Evolutionary conservation across 1,140 invertebrate species (phyloP).

Genomic region (Megathymus violae): DNA sequence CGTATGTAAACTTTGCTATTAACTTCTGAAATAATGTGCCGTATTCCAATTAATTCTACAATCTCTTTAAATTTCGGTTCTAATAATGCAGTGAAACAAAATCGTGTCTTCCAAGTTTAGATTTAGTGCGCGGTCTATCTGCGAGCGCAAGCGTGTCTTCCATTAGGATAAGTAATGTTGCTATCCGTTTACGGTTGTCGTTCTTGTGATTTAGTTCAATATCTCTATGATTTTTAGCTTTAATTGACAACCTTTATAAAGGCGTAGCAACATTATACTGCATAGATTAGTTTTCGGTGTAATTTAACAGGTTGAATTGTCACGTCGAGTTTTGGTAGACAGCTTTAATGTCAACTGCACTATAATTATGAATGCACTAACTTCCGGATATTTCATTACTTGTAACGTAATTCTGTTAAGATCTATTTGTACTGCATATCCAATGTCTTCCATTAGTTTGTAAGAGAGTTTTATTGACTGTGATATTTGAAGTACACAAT

Average conservation of each 20-base stretch:
- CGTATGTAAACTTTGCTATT: conserved; percentile 79
- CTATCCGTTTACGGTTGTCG: conserved; percentile 34
- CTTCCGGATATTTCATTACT: conserved; percentile 50
- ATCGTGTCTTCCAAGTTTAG: conserved; percentile 81
- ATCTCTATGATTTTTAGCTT: conserved; percentile 32
- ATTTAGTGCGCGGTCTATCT: conserved; percentile 63
- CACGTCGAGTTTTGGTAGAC: conserved; percentile 79
- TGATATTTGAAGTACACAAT: conserved; percentile 65
- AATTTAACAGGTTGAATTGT: conserved; percentile 68
- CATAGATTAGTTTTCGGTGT: conserved; percentile 52
- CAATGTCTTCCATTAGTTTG: conserved; percentile 76
- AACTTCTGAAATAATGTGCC: conserved; percentile 40
- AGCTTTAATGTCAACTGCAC: conserved; percentile 80
- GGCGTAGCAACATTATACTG: conserved; percentile 25
- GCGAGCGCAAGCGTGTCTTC: conserved; percentile 69
- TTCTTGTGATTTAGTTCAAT: conserved; percentile 49
- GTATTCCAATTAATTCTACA: conserved; percentile 47
- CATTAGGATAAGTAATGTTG: conserved; percentile 68
- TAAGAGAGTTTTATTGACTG: conserved; percentile 60
- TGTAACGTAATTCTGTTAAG: conserved; percentile 37
- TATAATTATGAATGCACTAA: conserved; percentile 73
- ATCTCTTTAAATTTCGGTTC: conserved; percentile 54
- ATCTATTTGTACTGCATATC: conserved; percentile 43
- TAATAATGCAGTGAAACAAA: conserved; percentile 79
- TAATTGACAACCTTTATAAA: conserved; percentile 21